Conservation (phyloP, 2,888 invertebrate genomes). For the Cantharis flavilabris region DNA sequence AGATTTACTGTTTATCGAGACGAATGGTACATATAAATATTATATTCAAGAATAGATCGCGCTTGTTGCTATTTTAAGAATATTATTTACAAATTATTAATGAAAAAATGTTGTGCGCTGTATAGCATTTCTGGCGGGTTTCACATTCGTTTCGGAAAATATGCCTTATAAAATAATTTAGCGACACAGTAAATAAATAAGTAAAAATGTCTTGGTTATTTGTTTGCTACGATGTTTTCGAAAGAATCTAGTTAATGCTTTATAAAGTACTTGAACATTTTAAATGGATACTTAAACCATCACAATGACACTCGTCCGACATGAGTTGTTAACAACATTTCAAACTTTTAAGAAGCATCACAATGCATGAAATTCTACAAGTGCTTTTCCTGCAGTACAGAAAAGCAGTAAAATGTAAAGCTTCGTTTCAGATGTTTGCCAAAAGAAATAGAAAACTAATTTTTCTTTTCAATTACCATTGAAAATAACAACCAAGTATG, state of each 20-base stretch:
- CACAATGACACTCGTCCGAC: background rate
- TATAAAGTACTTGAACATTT: background rate
- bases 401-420: background rate
- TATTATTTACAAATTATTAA: background rate
- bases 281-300: background rate
- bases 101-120: background rate
- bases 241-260: background rate
- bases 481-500: constrained; percentile 9
- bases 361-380: background rate
- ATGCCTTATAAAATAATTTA: background rate
- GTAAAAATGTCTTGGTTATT: background rate
- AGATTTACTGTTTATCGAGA: too few relatives aligned
- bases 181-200: background rate
- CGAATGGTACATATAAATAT: too few relatives aligned
- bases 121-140: background rate
- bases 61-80: background rate
- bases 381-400: background rate
- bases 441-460: constrained; percentile 11
- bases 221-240: background rate
- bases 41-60: background rate
- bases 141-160: background rate
- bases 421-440: background rate
- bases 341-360: background rate
- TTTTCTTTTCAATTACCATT: constrained; percentile 19
- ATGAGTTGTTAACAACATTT: background rate